A percentile compares a stretch with the other conserved stretches of the same genome.
These are phyloP conservation scores for Eurystomus gularis DNA, from an alignment of 2,113 vertebrate genomes.

Conservation along the genomic window DNA sequence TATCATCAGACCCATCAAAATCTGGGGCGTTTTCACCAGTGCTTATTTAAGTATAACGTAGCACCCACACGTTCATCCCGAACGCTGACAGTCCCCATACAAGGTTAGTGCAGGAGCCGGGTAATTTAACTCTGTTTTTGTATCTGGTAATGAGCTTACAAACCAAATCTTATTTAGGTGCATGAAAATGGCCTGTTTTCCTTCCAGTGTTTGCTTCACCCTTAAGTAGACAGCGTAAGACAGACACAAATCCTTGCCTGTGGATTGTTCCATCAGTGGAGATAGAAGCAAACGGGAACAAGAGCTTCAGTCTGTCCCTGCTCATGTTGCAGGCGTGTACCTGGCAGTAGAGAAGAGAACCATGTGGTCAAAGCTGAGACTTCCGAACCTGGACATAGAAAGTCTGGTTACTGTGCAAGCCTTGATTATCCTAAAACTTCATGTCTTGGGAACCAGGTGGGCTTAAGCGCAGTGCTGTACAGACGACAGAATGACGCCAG, in stretches of 20 bases:
- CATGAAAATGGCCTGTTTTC: background rate
- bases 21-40: background rate
- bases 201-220: background rate
- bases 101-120: background rate
- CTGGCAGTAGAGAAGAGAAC: background rate
- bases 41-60: background rate
- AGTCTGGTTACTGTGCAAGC: background rate
- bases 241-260: fast-evolving
- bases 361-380: background rate
- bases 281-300: background rate
- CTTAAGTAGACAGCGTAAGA: background rate
- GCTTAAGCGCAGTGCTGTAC: background rate
- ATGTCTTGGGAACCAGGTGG: background rate
- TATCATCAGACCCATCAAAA: background rate
- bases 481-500: background rate
- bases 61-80: fast-evolving
- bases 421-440: background rate
- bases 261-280: background rate
- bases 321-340: background rate
- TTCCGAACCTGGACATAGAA: background rate
- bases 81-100: background rate
- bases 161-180: background rate
- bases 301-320: background rate
- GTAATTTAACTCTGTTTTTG: background rate
- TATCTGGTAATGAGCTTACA: background rate